phyloP scores from a whole-genome alignment of 2,888 invertebrate genomes.

The Cheilosia urbana region DNA sequence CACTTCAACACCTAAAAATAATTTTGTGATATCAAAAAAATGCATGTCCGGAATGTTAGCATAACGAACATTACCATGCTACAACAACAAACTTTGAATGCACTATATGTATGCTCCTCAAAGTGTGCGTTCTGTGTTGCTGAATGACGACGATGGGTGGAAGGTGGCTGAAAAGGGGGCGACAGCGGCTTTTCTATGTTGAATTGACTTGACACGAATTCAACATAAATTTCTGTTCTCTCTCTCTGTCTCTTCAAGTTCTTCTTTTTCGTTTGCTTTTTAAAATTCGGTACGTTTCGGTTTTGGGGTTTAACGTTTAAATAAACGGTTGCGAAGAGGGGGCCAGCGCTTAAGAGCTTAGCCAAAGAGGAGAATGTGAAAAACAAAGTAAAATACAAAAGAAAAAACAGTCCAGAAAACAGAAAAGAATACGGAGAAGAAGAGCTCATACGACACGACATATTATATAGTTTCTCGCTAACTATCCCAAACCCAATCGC shows the following conservation, averaged over 20 bases:
- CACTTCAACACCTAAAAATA: constrained; percentile 64
- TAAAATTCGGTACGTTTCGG: constrained; percentile 41
- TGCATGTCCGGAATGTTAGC: constrained; percentile 70
- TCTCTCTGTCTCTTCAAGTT: constrained; percentile 4
- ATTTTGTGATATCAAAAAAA: constrained; percentile 67
- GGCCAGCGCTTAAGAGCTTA: constrained; percentile 50
- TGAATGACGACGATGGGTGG: background rate
- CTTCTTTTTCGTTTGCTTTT: constrained; percentile 21
- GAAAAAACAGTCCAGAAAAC: constrained; percentile 23
- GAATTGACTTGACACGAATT: constrained; percentile 73
- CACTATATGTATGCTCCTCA: constrained; percentile 60
- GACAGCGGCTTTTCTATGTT: constrained; percentile 58
- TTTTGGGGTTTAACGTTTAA: constrained; percentile 56
- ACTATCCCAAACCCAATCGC: constrained; percentile 18
- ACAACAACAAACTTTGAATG: constrained; percentile 52
- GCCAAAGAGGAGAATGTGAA: constrained; percentile 37
- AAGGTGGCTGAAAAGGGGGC: constrained; percentile 19
- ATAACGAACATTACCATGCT: constrained; percentile 63
- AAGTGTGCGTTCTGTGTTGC: constrained; percentile 31
- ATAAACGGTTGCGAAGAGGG: constrained; percentile 37
- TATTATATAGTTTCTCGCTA: constrained; percentile 1
- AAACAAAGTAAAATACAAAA: constrained; percentile 24
- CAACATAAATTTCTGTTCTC: constrained; percentile 51
- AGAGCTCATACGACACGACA: constrained; percentile 23
- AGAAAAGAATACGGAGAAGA: constrained; percentile 27